Conservation (phyloP, 2,888 invertebrate species). For the Thymelicus sylvestris region DNA sequence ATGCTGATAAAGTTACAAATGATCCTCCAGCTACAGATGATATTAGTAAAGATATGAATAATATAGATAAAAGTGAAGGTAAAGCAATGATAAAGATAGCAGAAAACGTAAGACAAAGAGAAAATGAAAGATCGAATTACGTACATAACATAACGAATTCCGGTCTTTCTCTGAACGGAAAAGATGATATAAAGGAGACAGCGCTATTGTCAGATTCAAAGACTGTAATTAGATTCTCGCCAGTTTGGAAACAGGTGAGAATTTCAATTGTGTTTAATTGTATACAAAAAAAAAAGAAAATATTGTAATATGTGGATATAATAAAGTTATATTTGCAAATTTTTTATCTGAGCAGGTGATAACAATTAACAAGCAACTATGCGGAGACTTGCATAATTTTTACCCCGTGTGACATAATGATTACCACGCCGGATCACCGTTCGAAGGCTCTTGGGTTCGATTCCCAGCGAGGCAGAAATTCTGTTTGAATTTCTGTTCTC, state of each 20-base stretch:
- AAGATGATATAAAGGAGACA: conserved; percentile 58
- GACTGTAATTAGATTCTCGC: conserved; percentile 73
- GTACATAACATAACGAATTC: conserved; percentile 67
- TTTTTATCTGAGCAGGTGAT: too few species aligned
- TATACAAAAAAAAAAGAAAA: not conserved
- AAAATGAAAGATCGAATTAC: conserved; percentile 57
- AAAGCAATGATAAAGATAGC: conserved; percentile 39
- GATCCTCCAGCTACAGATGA: conserved; percentile 34
- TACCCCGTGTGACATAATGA: too few species aligned
- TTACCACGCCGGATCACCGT: too few species aligned
- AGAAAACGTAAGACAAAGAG: conserved; percentile 41
- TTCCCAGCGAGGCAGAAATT: too few species aligned
- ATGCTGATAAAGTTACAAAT: conserved; percentile 35
- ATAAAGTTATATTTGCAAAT: too few species aligned
- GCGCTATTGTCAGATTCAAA: conserved; percentile 62
- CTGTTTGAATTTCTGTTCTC: too few species aligned
- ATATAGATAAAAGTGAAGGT: conserved; percentile 33
- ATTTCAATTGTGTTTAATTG: conserved; percentile 16
- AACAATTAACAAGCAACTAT: too few species aligned
- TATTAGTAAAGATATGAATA: conserved; percentile 42
- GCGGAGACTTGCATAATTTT: too few species aligned
- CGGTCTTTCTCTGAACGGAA: conserved; percentile 51
- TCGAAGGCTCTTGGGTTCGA: too few species aligned
- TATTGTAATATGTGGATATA: too few species aligned
- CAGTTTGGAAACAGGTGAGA: conserved; percentile 76